Conservation (phyloP, 2,113 vertebrate species). For the Promerops cafer region DNA sequence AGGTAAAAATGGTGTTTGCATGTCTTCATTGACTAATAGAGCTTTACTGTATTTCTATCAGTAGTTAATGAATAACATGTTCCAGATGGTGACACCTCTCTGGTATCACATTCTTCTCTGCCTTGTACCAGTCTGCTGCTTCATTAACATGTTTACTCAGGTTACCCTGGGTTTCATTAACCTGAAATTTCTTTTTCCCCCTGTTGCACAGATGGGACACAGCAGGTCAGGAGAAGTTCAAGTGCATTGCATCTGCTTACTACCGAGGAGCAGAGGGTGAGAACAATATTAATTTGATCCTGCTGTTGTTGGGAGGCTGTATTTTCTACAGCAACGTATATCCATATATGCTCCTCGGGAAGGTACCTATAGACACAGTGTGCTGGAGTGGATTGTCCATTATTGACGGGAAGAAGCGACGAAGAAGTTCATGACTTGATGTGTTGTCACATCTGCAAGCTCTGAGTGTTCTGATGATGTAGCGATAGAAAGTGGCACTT, state of each 20-base stretch:
- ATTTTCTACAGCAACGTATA: neutral
- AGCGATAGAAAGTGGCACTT: neutral
- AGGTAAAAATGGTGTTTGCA: neutral
- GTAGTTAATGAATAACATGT: slow-evolving; percentile 34
- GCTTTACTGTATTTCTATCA: neutral
- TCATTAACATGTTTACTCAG: slow-evolving; percentile 31
- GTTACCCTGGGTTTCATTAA: slow-evolving; percentile 13
- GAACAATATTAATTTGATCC: neutral
- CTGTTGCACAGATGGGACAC: slow-evolving; percentile 85
- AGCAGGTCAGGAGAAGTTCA: slow-evolving; percentile 94
- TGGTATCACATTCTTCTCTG: slow-evolving; percentile 12
- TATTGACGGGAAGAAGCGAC: neutral
- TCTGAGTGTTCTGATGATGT: neutral
- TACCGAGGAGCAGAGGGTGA: slow-evolving; percentile 89
- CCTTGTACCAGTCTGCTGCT: slow-evolving; percentile 18
- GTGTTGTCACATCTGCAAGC: neutral
- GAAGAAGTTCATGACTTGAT: neutral
- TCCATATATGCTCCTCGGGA: neutral
- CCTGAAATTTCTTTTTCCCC: neutral
- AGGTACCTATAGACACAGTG: neutral
- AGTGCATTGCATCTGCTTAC: slow-evolving; percentile 90
- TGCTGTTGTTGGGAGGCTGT: neutral
- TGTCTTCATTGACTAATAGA: neutral
- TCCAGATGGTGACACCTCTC: slow-evolving; percentile 39
- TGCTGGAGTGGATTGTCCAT: neutral